A percentile compares a stretch with the other conserved stretches of the same genome.
phyloP scores from a whole-genome alignment of 1,140 invertebrate species.

The Agraylea sexmaculata region DNA sequence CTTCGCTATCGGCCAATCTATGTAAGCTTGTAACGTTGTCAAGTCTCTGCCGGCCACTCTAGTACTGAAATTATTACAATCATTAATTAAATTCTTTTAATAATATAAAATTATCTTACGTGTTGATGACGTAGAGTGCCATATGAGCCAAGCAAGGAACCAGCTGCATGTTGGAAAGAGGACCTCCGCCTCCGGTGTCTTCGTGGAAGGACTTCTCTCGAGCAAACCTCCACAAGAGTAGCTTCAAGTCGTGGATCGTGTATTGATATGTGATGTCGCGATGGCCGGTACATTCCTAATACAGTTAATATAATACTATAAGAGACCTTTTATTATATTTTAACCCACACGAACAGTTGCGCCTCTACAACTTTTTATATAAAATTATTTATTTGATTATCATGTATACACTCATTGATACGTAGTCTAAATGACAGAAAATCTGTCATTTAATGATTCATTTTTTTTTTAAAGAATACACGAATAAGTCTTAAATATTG shows the following conservation, averaged over 20 bases:
- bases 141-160: slow-evolving; percentile 91
- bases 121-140: slow-evolving; percentile 89
- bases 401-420: too few relatives aligned
- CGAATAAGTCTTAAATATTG: too few relatives aligned
- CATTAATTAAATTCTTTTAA: slow-evolving; percentile 13
- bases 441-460: too few relatives aligned
- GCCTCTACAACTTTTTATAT: background rate
- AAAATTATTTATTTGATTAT: too few relatives aligned
- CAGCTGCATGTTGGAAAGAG: slow-evolving; percentile 94
- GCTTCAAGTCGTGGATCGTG: slow-evolving; percentile 88
- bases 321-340: background rate
- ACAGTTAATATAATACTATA: background rate
- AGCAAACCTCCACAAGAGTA: slow-evolving; percentile 80
- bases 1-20: slow-evolving; percentile 30
- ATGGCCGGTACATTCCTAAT: slow-evolving; percentile 69
- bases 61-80: slow-evolving; percentile 45
- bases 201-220: slow-evolving; percentile 93
- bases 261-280: slow-evolving; percentile 80
- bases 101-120: slow-evolving; percentile 45
- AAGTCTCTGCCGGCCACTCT: slow-evolving; percentile 46
- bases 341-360: background rate
- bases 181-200: slow-evolving; percentile 91
- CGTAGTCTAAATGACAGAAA: too few relatives aligned
- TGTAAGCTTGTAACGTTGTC: slow-evolving; percentile 28
- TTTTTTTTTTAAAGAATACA: too few relatives aligned